Base-by-base conservation (phyloP, 2,888 invertebrate species). In the Orgyia antiqua region DNA sequence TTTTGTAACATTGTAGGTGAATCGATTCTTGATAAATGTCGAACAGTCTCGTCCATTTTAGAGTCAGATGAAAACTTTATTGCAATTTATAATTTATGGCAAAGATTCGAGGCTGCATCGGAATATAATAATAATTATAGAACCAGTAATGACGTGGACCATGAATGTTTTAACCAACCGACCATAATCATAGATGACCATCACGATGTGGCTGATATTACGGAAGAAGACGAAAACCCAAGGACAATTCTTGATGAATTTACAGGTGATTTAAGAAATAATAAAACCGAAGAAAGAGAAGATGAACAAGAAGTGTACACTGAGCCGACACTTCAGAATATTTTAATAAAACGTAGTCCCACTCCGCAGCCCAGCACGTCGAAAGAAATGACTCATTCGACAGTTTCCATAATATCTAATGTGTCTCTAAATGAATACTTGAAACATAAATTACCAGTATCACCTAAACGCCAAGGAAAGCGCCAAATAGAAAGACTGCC, bases 401-500 rank as follows among this genome's bases (percentile, higher is more conserved):
- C 4, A 12, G 13, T 31, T 31, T 18, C 27, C 2, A 20, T 33
- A 2, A 21, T 33, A 6, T 33, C 29, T n/a, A 33, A 29, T 17
- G 10, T 33, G 8, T 10, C 25, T 9, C 11, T 33, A 6, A 8
- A 29, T 3, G 29, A 33, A 26, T 25, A 29, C 8, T 12, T 33
- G 15, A 33, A 29, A 21, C 25, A 33, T 21, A 33, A 25, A 4
- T 26, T 33, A 7, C 33, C 33, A 4, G 28, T 10, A 2, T 31
- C 17, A 23, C 36, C 36, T 9, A 36, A 36, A 25, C 26, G 35
- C 1, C 23, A 35, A 30, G 35, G 35, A 27, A 31, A 31, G 24
- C 35, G 35, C 24, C 27, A 30, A 27, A 35, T 18, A 23, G 33
- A 34, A 15, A 29, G 33, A 17, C 21, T 29, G 8, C 33, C 30